Evolutionary conservation across 2,888 invertebrate genomes (phyloP).

Genomic region (Conomelus anceps): DNA sequence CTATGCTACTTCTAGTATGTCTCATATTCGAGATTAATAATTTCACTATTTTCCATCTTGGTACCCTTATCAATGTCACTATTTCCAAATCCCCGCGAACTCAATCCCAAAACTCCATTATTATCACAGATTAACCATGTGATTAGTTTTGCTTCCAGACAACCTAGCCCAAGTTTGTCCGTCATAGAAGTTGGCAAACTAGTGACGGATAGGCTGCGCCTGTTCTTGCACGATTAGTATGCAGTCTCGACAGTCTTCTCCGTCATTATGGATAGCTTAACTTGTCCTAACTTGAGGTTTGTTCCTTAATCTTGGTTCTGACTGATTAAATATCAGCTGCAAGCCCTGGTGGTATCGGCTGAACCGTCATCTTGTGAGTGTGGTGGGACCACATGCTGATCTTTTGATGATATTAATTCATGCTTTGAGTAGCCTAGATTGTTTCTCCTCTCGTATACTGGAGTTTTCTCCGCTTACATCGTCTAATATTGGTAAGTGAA

Average conservation of each 20-base stretch:
- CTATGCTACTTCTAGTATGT: too few species aligned
- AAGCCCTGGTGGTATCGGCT: background rate
- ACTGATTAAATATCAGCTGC: background rate
- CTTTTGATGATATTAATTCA: too few species aligned
- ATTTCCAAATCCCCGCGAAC: background rate
- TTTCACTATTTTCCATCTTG: background rate
- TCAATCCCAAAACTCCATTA: background rate
- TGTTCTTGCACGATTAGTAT: background rate
- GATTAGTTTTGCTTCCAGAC: background rate
- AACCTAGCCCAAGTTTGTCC: background rate
- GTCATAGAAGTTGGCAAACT: background rate
- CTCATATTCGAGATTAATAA: background rate
- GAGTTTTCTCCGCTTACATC: too few species aligned
- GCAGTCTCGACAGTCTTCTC: background rate
- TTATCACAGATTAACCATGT: background rate
- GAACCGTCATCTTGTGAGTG: background rate
- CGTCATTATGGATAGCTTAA: background rate
- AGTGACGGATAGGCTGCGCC: background rate
- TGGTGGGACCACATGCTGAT: background rate
- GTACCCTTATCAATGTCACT: background rate
- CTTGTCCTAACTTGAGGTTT: background rate
- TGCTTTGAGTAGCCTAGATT: too few species aligned
- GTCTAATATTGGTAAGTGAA: too few species aligned
- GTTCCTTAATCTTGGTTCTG: background rate
- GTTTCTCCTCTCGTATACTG: too few species aligned